Conservation (phyloP, 2,797 vertebrate species). For the Girardinus metallicus region DNA sequence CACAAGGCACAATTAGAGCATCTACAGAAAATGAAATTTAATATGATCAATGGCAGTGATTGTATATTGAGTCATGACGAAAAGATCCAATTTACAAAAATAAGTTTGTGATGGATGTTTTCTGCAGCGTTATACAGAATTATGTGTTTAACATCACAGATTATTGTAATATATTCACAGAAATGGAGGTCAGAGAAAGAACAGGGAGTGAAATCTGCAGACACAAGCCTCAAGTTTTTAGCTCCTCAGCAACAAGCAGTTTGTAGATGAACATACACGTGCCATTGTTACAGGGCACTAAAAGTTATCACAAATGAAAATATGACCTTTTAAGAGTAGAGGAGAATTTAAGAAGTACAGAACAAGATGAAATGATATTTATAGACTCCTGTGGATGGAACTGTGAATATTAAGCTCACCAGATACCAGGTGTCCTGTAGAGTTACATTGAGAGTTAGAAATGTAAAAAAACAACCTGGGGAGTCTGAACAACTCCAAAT, state of each 20-base stretch:
- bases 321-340: conserved; percentile 36
- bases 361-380: conserved; percentile 52
- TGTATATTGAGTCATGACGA: not conserved
- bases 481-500: conserved; percentile 10
- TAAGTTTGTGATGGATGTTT: not conserved
- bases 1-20: not conserved
- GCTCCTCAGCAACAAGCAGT: conserved; percentile 8
- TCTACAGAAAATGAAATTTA: conserved; percentile 6
- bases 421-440: conserved; percentile 23
- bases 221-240: not conserved
- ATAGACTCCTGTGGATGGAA: conserved; percentile 28
- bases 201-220: not conserved
- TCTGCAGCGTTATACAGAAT: not conserved
- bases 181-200: conserved; percentile 7
- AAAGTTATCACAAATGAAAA: conserved; percentile 27
- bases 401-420: conserved; percentile 24
- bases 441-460: conserved; percentile 6
- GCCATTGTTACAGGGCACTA: conserved; percentile 2
- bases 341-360: conserved; percentile 12
- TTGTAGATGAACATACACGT: conserved; percentile 6
- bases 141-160: conserved; percentile 18
- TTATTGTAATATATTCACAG: conserved; percentile 16
- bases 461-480: conserved; percentile 10
- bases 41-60: not conserved
- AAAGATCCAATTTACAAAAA: not conserved